phyloP scores from a whole-genome alignment of 2,113 vertebrate genomes.

The Corythornis madagascariensis region DNA sequence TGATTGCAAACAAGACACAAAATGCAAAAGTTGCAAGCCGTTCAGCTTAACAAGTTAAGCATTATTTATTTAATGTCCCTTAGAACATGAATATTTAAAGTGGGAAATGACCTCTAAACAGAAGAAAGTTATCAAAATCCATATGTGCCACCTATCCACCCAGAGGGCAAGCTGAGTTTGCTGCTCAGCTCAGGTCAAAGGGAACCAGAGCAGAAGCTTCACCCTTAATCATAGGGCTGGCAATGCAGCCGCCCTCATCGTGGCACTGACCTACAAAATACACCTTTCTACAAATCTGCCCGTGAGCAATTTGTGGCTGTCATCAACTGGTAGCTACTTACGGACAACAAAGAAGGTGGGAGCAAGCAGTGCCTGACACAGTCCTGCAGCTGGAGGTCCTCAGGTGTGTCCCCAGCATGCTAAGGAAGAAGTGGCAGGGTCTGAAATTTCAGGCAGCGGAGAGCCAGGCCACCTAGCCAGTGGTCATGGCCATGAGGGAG shows the following conservation, averaged over 20 bases:
- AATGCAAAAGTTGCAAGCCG: constrained; percentile 7
- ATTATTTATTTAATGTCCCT: constrained; percentile 52
- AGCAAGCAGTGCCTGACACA: neutral
- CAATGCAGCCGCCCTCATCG: accelerated
- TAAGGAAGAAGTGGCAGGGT: neutral
- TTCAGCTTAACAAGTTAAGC: constrained; percentile 5
- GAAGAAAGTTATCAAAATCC: constrained; percentile 52
- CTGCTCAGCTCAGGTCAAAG: neutral
- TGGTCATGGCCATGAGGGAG: accelerated
- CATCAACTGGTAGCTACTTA: neutral
- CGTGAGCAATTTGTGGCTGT: accelerated
- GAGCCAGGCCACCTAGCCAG: neutral
- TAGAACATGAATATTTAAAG: constrained; percentile 59
- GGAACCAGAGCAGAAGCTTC: neutral
- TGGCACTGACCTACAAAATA: neutral
- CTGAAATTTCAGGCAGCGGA: neutral
- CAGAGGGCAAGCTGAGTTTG: constrained; percentile 35
- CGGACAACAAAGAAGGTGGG: neutral
- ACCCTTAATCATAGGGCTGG: neutral
- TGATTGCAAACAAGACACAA: neutral
- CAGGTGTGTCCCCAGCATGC: neutral
- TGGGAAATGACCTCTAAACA: constrained; percentile 29
- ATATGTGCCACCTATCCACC: constrained; percentile 3
- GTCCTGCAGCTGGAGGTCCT: neutral
- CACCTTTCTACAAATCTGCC: neutral